A percentile compares a stretch with the other conserved stretches of the same genome.
Evolutionary conservation across 1,140 invertebrate genomes (phyloP).

Genomic region (Drosophila mojavensis): DNA sequence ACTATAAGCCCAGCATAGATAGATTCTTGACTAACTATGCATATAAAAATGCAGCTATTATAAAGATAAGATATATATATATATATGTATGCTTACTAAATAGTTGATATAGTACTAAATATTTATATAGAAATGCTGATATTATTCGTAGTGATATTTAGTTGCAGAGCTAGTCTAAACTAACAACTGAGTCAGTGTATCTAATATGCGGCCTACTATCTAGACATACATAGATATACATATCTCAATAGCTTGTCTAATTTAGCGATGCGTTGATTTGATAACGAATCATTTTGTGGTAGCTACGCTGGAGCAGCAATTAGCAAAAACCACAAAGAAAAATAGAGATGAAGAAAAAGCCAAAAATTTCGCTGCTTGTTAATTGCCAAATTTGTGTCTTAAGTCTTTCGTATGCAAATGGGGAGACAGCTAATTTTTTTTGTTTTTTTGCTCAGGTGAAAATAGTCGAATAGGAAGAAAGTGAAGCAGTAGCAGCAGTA

Average conservation of each 20-base stretch:
- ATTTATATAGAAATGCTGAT: no score
- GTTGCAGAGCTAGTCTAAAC: background rate
- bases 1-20: background rate
- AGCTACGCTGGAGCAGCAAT: conserved; percentile 60
- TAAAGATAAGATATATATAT: no score
- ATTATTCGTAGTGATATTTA: background rate
- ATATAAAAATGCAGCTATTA: no score
- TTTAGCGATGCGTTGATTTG: conserved; percentile 22
- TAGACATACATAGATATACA: no score
- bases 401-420: conserved; percentile 75
- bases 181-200: no score
- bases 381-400: conserved; percentile 71
- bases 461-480: conserved; percentile 44
- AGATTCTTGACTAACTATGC: no score
- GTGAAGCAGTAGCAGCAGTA: conserved; percentile 33
- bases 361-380: conserved; percentile 65
- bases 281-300: conserved; percentile 53
- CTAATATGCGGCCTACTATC: no score
- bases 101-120: no score
- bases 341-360: no score
- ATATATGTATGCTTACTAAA: no score
- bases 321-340: conserved; percentile 33
- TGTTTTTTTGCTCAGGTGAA: conserved; percentile 44
- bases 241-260: no score
- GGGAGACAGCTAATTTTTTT: conserved; percentile 25